A percentile compares a stretch with the other conserved stretches of the same genome.
These are phyloP conservation scores for Agonopterix alstromeriana DNA, from an alignment of 2,888 invertebrate species.

Conservation along the genomic window DNA sequence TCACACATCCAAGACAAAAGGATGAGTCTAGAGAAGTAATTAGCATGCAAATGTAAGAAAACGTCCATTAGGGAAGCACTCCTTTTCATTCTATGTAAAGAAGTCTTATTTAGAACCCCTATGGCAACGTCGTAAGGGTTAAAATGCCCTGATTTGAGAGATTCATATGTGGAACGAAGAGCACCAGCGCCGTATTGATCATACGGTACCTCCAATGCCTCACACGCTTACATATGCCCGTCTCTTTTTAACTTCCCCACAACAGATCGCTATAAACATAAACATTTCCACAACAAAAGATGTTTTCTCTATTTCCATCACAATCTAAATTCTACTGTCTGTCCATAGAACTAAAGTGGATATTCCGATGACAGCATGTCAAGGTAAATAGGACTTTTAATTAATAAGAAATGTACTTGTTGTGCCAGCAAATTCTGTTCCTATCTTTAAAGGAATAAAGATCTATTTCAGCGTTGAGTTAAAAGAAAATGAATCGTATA, in stretches of 20 bases:
- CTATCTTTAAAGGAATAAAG: slow-evolving; percentile 71
- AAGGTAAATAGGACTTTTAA: slow-evolving; percentile 18
- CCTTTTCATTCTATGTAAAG: slow-evolving; percentile 1
- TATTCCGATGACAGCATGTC: slow-evolving; percentile 1
- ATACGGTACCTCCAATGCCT: slow-evolving; percentile 40
- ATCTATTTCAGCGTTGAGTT: slow-evolving; percentile 64
- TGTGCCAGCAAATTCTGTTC: slow-evolving; percentile 70
- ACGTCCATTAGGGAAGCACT: slow-evolving; percentile 61
- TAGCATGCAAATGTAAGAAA: slow-evolving; percentile 76
- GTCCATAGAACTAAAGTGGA: fast-evolving
- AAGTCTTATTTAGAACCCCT: too few relatives aligned
- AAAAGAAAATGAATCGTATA: slow-evolving; percentile 63
- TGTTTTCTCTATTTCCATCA: slow-evolving; percentile 18
- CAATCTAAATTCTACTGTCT: slow-evolving; percentile 21
- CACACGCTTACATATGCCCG: slow-evolving; percentile 70
- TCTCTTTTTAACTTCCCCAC: slow-evolving; percentile 74
- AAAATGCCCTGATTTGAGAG: too few relatives aligned
- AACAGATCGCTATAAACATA: slow-evolving; percentile 75
- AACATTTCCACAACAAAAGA: slow-evolving; percentile 47
- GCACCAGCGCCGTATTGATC: slow-evolving; percentile 60
- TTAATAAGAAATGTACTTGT: slow-evolving; percentile 33
- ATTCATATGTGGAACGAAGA: slow-evolving; percentile 7
- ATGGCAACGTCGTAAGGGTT: too few relatives aligned
- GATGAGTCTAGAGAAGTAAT: slow-evolving; percentile 53
- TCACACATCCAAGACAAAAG: slow-evolving; percentile 56